phyloP scores from a whole-genome alignment of 1,140 invertebrate genomes.

The Aphelenchoides fujianensis region DNA sequence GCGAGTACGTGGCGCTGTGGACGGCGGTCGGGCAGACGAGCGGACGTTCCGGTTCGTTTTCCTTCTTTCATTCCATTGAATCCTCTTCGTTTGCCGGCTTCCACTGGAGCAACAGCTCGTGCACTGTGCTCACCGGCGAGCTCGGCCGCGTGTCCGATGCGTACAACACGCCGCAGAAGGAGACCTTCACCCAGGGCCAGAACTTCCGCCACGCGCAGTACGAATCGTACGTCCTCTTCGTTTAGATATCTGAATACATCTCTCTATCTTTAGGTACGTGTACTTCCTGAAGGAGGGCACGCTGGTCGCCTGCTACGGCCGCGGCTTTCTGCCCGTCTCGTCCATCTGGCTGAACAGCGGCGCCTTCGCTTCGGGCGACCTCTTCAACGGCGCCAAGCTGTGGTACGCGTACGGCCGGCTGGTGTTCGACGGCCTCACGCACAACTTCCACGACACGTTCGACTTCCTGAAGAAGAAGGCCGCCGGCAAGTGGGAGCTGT shows the following conservation, averaged over 20 bases:
- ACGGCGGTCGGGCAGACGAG: constrained; percentile 28
- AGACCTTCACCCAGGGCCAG: constrained; percentile 40
- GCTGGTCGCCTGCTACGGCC: constrained; percentile 44
- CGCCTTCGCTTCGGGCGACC: constrained; percentile 38
- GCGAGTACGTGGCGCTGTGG: constrained; percentile 37
- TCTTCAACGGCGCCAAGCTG: constrained; percentile 29
- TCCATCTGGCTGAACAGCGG: constrained; percentile 29
- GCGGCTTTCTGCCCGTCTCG: constrained; percentile 44
- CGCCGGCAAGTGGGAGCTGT: constrained; percentile 37
- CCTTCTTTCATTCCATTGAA: too few species aligned
- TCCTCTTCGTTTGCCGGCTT: constrained; percentile 28
- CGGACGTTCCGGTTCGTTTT: constrained; percentile 31
- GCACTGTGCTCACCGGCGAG: constrained; percentile 43
- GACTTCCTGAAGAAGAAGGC: constrained; percentile 41
- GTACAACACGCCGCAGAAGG: constrained; percentile 27
- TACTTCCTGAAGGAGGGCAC: constrained; percentile 40
- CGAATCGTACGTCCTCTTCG: constrained; percentile 45
- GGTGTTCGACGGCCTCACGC: constrained; percentile 30
- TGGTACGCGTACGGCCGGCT: constrained; percentile 25
- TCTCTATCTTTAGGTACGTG: too few species aligned
- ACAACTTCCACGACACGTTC: constrained; percentile 24
- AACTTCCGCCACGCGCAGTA: constrained; percentile 52
- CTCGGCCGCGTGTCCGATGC: constrained; percentile 37
- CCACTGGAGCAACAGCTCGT: constrained; percentile 45
- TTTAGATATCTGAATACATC: too few species aligned